Base-by-base conservation (phyloP, 2,888 invertebrate genomes). In the Cheilosia grossa region DNA sequence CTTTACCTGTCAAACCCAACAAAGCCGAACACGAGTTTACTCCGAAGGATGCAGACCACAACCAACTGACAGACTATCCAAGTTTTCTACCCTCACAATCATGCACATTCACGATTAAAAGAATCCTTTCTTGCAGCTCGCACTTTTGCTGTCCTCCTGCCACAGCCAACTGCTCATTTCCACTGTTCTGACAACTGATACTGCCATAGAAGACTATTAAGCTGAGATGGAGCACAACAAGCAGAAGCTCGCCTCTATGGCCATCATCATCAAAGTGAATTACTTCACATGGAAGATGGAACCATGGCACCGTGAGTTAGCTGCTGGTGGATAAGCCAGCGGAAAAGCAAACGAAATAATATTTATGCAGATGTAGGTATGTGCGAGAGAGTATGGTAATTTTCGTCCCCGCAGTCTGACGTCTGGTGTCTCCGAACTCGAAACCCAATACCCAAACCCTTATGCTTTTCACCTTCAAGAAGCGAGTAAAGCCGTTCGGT, bases 191-290 rank as follows among this genome's bases (percentile, higher is more conserved):
- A 74, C 81, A 70, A 54, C 40, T 61, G 47, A 17, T 15, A 30
- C 13, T 27, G 27, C 27, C 6, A 21, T 21, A 27, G 7, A 47
- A 40, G 21, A 17, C 15, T 33, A 24, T 24, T 1, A 21, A 1
- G n/a, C 17, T 5, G 58, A 73, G 73, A 58, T 73, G 73, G 83
- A 70, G 70, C 49, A 66, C 59, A 80, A 58, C 80, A 77, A 81
- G 75, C 81, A 72, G 54, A 66, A 66, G 37, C 37, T 37, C 37
- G 4, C 37, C 10, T 37, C 37, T 13, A 2, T 19, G 51, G 63
- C 66, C 42, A 58, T 54, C 67, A 75, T 85, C 72, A 81, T 85
- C 81, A 85, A 85, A 85, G 85, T 85, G 85, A 85, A 85, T 85
- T 81, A 85, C 81, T 75, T 59, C 75, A 81, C 81, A 81, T 85